Percentiles rank a stretch among this genome's conserved stretches.
These are phyloP conservation scores for Disparrhopalites patrizii DNA, from an alignment of 2,888 invertebrate genomes.

Conservation along the genomic window DNA sequence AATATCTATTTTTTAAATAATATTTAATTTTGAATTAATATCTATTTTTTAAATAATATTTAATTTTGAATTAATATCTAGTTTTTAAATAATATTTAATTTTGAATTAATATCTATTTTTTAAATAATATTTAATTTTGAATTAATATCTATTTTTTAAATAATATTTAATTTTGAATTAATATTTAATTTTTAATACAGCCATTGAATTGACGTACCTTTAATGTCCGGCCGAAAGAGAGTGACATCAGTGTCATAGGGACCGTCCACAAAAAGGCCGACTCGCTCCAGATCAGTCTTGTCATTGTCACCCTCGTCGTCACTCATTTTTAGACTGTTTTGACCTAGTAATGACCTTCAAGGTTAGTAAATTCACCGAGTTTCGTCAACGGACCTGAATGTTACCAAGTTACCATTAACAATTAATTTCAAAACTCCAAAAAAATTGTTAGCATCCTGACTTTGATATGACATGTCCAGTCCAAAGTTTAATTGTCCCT, in stretches of 20 bases:
- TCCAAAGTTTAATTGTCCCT: no score
- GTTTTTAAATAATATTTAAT: neutral
- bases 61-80: neutral
- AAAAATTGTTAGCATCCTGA: no score
- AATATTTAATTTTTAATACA: no score
- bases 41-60: neutral
- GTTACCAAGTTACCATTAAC: no score
- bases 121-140: neutral
- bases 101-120: neutral
- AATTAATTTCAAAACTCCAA: no score
- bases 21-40: neutral
- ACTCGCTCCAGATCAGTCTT: conserved; percentile 41
- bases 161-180: neutral
- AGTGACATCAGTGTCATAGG: conserved; percentile 45
- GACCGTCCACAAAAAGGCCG: conserved; percentile 44
- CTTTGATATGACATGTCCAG: no score
- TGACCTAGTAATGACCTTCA: no score
- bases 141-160: neutral
- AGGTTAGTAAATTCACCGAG: no score
- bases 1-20: neutral
- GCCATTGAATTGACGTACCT: conserved; percentile 19
- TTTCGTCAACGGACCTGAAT: no score
- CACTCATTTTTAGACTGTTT: conserved; percentile 22
- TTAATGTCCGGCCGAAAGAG: conserved; percentile 40
- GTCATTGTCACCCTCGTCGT: conserved; percentile 30